These are phyloP conservation scores for Zonitis immaculata DNA, from an alignment of 2,888 invertebrate species.

Conservation along the genomic window DNA sequence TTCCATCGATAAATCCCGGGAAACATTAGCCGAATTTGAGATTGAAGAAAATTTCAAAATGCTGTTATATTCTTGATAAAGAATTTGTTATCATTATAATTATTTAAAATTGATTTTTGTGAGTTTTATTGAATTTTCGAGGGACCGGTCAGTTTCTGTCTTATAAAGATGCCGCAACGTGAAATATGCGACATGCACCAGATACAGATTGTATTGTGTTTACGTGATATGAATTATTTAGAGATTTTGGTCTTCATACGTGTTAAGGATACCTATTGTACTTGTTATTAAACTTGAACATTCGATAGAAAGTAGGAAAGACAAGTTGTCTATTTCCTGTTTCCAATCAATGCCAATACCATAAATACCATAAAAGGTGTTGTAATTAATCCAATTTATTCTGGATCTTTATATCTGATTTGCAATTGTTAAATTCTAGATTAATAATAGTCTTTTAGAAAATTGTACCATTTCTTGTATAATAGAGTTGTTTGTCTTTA, in stretches of 20 bases:
- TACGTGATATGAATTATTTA: conserved; percentile 17
- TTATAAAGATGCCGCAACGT: conserved; percentile 20
- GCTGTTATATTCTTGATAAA: too few relatives aligned
- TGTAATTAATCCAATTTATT: background rate
- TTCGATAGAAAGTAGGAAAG: conserved; percentile 7
- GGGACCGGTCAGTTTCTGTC: conserved; percentile 24
- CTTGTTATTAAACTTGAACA: conserved; percentile 18
- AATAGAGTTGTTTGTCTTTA: background rate
- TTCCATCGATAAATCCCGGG: too few relatives aligned
- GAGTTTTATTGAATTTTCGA: background rate
- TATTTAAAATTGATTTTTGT: background rate
- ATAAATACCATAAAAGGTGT: background rate
- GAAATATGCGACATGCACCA: conserved; percentile 23
- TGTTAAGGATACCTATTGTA: conserved; percentile 19
- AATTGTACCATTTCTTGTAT: background rate
- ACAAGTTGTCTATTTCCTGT: background rate
- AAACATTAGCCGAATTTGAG: too few relatives aligned
- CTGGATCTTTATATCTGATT: too few relatives aligned
- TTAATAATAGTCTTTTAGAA: background rate
- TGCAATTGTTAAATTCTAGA: too few relatives aligned
- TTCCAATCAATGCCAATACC: background rate
- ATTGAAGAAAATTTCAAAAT: too few relatives aligned
- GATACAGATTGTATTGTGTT: conserved; percentile 22
- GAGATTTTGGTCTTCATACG: conserved; percentile 10
- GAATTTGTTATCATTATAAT: too few relatives aligned